phyloP scores from a whole-genome alignment of 2,888 invertebrate genomes.

The Mantis religiosa region DNA sequence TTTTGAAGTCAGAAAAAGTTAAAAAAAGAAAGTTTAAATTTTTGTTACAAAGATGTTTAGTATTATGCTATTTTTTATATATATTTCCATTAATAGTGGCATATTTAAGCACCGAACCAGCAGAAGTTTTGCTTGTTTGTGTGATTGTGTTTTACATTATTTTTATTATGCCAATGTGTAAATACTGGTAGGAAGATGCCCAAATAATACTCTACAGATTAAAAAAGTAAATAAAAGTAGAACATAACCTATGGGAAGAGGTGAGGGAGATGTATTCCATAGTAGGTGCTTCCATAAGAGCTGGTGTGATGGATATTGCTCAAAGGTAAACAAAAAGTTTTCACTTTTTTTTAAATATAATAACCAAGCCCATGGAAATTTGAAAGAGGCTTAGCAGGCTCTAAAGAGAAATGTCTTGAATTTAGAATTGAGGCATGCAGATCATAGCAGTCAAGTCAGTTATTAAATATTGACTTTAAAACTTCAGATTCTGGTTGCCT shows the following conservation, averaged over 20 bases:
- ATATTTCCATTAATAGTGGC: neutral
- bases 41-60: neutral
- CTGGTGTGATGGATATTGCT: constrained; percentile 28
- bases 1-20: too few relatives aligned
- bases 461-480: too few relatives aligned
- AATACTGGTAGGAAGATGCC: constrained; percentile 19
- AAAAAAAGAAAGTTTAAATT: too few relatives aligned
- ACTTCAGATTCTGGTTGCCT: too few relatives aligned
- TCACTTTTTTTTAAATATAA: neutral
- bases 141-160: neutral
- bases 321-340: constrained; percentile 27
- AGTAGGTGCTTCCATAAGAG: constrained; percentile 31
- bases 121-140: neutral
- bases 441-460: too few relatives aligned
- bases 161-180: constrained; percentile 23
- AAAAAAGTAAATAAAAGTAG: neutral
- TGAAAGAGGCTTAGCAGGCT: neutral
- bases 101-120: neutral
- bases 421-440: neutral
- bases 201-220: constrained; percentile 23
- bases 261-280: constrained; percentile 24
- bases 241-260: constrained; percentile 21
- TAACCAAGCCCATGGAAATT: neutral
- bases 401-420: neutral
- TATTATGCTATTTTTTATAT: neutral